Conservation (phyloP, 2,888 invertebrate species). For the Netelia melanura region DNA sequence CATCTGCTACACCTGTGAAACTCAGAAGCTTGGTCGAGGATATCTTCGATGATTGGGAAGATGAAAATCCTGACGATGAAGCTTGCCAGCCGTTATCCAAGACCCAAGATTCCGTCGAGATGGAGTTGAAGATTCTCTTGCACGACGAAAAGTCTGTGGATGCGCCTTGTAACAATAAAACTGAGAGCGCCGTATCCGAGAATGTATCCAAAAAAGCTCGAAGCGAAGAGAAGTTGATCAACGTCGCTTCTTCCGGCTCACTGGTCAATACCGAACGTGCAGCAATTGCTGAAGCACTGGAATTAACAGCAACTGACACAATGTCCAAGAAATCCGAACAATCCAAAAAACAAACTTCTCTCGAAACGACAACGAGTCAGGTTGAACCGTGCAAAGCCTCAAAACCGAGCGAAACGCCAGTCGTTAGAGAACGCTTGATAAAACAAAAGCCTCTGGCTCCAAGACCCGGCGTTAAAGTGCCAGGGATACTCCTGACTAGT, state of each 20-base stretch:
- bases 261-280: not conserved
- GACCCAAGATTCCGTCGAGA: slow-evolving; percentile 78
- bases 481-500: slow-evolving; percentile 85
- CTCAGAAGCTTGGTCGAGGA: slow-evolving; percentile 82
- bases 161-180: not conserved
- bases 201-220: not conserved
- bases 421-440: slow-evolving; percentile 34
- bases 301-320: not conserved
- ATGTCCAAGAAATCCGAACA: not conserved
- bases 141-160: slow-evolving; percentile 76
- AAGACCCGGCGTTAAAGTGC: slow-evolving; percentile 72
- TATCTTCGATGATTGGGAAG: slow-evolving; percentile 83
- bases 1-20: slow-evolving; percentile 57
- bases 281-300: not conserved
- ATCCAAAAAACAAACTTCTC: not conserved
- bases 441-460: slow-evolving; percentile 62
- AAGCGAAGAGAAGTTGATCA: not conserved
- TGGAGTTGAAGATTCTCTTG: slow-evolving; percentile 79
- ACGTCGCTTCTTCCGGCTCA: not conserved
- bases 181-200: not conserved
- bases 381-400: slow-evolving; percentile 21
- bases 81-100: slow-evolving; percentile 67
- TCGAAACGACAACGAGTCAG: not conserved
- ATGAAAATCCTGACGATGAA: slow-evolving; percentile 80
- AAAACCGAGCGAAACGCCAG: slow-evolving; percentile 28